Percentiles rank a stretch among this genome's conserved stretches.
These are phyloP conservation scores for Tachystola acroxantha DNA, from an alignment of 2,888 invertebrate genomes.

Conservation along the genomic window DNA sequence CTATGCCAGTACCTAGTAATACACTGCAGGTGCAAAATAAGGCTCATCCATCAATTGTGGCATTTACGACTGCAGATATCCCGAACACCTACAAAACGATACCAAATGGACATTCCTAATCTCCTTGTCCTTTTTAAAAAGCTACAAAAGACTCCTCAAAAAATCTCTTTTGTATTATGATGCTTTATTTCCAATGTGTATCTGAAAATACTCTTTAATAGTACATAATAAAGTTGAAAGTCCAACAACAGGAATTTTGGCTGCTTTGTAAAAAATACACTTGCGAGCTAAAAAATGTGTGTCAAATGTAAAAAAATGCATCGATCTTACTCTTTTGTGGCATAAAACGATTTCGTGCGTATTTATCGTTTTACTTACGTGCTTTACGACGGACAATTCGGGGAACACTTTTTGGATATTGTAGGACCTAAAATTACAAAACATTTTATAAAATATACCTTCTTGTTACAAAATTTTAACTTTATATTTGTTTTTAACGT, in stretches of 20 bases:
- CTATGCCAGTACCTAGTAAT: too few species aligned
- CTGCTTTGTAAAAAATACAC: slow-evolving; percentile 2
- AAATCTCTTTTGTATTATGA: slow-evolving; percentile 36
- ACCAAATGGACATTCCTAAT: slow-evolving; percentile 72
- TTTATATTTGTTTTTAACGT: too few species aligned
- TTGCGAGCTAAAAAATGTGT: slow-evolving; percentile 27
- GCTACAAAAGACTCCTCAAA: slow-evolving; percentile 48
- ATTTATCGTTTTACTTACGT: slow-evolving; percentile 12
- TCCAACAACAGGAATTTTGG: slow-evolving; percentile 1
- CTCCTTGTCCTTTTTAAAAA: slow-evolving; percentile 60
- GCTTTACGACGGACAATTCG: background rate
- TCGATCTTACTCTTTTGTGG: slow-evolving; percentile 56
- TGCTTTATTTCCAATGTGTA: background rate
- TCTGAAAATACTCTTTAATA: too few species aligned
- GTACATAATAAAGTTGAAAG: slow-evolving; percentile 16
- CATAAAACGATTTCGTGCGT: slow-evolving; percentile 15
- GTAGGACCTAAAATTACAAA: too few species aligned
- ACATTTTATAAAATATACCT: too few species aligned
- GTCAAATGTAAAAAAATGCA: slow-evolving; percentile 38
- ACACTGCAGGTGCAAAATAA: slow-evolving; percentile 49
- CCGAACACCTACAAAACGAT: slow-evolving; percentile 45
- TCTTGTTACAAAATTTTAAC: too few species aligned
- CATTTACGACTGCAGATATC: slow-evolving; percentile 50
- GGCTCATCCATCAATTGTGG: slow-evolving; percentile 63
- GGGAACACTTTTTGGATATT: too few species aligned